Conservation (phyloP, 2,888 invertebrate species). For the Chrysotoxum bicinctum region DNA sequence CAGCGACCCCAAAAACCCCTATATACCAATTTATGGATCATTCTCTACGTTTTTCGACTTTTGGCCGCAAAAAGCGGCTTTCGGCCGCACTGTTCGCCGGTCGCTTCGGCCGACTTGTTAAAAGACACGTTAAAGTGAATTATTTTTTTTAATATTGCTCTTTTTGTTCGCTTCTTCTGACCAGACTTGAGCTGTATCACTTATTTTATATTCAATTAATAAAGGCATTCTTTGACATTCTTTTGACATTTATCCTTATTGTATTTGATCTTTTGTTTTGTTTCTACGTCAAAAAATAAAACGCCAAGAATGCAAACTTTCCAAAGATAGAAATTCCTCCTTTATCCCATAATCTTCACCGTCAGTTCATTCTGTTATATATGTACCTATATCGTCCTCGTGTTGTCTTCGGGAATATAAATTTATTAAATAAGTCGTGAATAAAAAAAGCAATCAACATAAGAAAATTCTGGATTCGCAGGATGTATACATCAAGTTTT, state of each 20-base stretch:
- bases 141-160: not conserved
- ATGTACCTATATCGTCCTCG: not conserved
- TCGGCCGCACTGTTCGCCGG: too few relatives aligned
- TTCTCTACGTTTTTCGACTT: too few relatives aligned
- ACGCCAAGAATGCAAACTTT: not conserved
- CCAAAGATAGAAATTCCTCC: not conserved
- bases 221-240: not conserved
- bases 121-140: too few relatives aligned
- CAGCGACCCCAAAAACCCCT: too few relatives aligned
- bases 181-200: not conserved
- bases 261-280: not conserved
- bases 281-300: not conserved
- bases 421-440: conserved; percentile 64
- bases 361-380: not conserved
- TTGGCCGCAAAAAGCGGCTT: too few relatives aligned
- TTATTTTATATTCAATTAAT: not conserved
- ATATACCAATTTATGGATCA: too few relatives aligned
- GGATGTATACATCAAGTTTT: not conserved
- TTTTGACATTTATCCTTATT: not conserved
- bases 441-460: conserved; percentile 68
- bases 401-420: conserved; percentile 26
- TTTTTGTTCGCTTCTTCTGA: not conserved
- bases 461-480: conserved; percentile 32
- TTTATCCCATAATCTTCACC: not conserved
- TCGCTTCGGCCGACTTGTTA: too few relatives aligned